Conservation (phyloP, 1,140 invertebrate genomes). For the Brachionus rubens region DNA sequence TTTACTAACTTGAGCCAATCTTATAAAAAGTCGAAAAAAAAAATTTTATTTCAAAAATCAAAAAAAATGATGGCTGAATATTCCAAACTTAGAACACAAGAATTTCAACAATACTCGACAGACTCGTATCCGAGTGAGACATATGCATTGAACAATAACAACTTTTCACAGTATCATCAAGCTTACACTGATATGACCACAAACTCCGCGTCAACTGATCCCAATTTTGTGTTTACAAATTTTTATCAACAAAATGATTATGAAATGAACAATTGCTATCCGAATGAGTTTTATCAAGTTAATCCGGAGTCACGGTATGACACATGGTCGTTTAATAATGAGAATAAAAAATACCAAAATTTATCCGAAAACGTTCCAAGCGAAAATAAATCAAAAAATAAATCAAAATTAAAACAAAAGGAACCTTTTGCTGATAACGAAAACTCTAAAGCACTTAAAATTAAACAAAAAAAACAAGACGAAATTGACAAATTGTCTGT, state of each 20-base stretch:
- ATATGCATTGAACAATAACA: not conserved
- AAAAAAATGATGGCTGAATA: constrained; percentile 38
- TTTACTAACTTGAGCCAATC: not conserved
- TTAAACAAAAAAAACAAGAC: not conserved
- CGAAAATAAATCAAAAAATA: not conserved
- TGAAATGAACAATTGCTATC: not conserved
- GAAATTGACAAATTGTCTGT: not conserved
- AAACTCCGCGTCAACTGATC: not conserved
- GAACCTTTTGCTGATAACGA: not conserved
- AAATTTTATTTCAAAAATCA: not conserved
- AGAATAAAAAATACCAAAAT: not conserved
- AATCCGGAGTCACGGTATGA: not conserved
- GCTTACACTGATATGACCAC: constrained; percentile 14
- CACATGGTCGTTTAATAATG: not conserved
- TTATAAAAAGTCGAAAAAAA: constrained; percentile 22
- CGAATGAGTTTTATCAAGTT: not conserved
- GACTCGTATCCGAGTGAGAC: not conserved
- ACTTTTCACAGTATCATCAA: constrained; percentile 30
- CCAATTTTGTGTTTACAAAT: not conserved
- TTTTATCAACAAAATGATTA: not conserved
- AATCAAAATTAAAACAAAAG: not conserved
- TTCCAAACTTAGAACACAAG: constrained; percentile 11
- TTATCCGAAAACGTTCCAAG: constrained; percentile 13
- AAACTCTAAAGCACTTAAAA: not conserved
- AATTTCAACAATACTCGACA: not conserved